phyloP scores from a whole-genome alignment of 2,797 vertebrate genomes.

The Neostethus bicornis region DNA sequence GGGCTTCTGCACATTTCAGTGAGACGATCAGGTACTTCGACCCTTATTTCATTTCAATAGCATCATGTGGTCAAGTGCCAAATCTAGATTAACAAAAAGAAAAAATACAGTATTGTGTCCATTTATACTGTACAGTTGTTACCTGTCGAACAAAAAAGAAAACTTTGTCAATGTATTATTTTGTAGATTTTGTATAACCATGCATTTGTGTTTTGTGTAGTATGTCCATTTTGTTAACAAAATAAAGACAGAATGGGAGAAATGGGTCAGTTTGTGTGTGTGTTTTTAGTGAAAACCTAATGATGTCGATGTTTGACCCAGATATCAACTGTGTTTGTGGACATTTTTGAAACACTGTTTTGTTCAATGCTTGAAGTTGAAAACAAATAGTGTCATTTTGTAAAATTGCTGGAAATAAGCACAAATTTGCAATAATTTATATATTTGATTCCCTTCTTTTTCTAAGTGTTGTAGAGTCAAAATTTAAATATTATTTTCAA shows the following conservation, averaged over 20 bases:
- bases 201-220: conserved; percentile 85
- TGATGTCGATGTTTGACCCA: no score
- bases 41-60: conserved; percentile 72
- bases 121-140: conserved; percentile 84
- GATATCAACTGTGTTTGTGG: neutral
- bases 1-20: conserved; percentile 37
- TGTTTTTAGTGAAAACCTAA: neutral
- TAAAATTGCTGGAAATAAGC: neutral
- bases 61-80: conserved; percentile 88
- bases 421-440: neutral
- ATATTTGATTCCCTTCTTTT: neutral
- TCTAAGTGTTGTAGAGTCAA: neutral
- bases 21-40: conserved; percentile 41
- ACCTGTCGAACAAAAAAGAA: conserved; percentile 80
- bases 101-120: conserved; percentile 82
- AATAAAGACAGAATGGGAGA: conserved; percentile 74
- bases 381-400: neutral
- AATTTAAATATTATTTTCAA: neutral
- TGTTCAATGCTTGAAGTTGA: neutral
- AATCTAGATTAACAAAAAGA: conserved; percentile 72
- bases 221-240: conserved; percentile 81
- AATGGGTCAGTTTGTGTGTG: conserved; percentile 1
- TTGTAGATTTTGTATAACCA: conserved; percentile 90
- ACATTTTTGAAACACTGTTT: neutral
- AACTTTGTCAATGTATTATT: conserved; percentile 81